Conservation (phyloP, 2,888 invertebrate species). For the Lasioglossum vierecki region DNA sequence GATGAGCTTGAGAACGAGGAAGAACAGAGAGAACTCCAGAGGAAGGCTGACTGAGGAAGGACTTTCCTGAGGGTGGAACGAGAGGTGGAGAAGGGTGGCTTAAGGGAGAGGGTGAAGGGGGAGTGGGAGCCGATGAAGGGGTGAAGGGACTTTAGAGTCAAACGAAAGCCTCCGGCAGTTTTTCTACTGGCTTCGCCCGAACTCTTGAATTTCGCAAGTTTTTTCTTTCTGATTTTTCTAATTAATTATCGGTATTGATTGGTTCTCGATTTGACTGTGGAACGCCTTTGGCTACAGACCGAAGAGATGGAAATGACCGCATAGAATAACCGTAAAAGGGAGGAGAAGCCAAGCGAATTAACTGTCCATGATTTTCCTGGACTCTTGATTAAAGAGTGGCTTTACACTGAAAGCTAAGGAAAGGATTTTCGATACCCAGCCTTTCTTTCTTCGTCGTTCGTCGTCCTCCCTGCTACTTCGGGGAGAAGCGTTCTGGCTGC, state of each 20-base stretch:
- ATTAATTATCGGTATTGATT: conserved; percentile 81
- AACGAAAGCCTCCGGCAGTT: conserved; percentile 75
- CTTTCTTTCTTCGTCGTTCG: conserved; percentile 32
- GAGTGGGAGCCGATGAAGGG: conserved; percentile 54
- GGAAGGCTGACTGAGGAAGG: conserved; percentile 58
- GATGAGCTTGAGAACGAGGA: conserved; percentile 62
- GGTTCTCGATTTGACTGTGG: conserved; percentile 75
- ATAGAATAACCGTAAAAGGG: conserved; percentile 65
- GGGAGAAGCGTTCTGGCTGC: conserved; percentile 2
- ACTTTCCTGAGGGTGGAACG: conserved; percentile 51
- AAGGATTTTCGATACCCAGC: conserved; percentile 63
- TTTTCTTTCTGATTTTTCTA: conserved; percentile 77
- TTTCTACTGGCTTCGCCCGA: conserved; percentile 68
- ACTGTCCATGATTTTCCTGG: conserved; percentile 68
- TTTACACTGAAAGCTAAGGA: conserved; percentile 57
- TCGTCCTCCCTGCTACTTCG: conserved; percentile 4
- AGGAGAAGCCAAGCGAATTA: conserved; percentile 69
- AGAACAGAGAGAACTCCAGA: conserved; percentile 56
- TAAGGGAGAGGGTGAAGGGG: conserved; percentile 35
- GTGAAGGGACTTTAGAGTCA: conserved; percentile 63
- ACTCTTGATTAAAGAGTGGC: conserved; percentile 69
- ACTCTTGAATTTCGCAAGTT: conserved; percentile 77
- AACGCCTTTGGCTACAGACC: conserved; percentile 67
- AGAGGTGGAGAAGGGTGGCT: conserved; percentile 47
- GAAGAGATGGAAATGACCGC: conserved; percentile 69